Evolutionary conservation across 35 echinoderm and acorn worm genomes (phyloP).

Genomic region (Hemicentrotus pulcherrimus): DNA sequence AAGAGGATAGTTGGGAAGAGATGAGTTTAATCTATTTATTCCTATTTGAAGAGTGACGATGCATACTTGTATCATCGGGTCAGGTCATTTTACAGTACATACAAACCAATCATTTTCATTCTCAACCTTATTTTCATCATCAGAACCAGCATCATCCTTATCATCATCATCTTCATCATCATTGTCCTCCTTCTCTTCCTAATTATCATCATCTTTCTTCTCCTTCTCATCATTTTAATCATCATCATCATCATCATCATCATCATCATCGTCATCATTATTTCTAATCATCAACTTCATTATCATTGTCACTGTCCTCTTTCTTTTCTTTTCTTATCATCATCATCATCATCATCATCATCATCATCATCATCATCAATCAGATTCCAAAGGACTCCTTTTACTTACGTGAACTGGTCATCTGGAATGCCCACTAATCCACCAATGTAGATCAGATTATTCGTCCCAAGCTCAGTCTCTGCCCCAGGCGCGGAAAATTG

Average conservation of each 20-base stretch:
- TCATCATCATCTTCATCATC: neutral
- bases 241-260: neutral
- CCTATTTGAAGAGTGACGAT: no score
- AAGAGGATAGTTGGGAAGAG: neutral
- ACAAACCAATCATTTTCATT: neutral
- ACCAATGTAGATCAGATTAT: conserved; percentile 62
- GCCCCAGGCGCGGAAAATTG: neutral
- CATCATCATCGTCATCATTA: conserved; percentile 6
- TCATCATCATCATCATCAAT: conserved; percentile 2
- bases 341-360: neutral
- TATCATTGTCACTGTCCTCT: neutral
- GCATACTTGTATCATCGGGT: no score
- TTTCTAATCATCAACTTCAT: neutral
- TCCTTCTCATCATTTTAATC: neutral
- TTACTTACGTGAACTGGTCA: conserved; percentile 67
- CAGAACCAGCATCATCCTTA: neutral
- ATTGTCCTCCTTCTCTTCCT: neutral
- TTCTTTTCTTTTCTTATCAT: neutral
- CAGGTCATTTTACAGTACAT: no score
- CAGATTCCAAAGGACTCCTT: neutral
- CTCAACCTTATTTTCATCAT: neutral
- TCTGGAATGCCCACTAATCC: conserved; percentile 65
- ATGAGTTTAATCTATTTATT: no score
- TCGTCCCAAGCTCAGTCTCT: neutral
- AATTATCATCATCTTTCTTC: neutral